These are phyloP conservation scores for Pilophorus perplexus DNA, from an alignment of 2,888 invertebrate genomes.

Conservation along the genomic window DNA sequence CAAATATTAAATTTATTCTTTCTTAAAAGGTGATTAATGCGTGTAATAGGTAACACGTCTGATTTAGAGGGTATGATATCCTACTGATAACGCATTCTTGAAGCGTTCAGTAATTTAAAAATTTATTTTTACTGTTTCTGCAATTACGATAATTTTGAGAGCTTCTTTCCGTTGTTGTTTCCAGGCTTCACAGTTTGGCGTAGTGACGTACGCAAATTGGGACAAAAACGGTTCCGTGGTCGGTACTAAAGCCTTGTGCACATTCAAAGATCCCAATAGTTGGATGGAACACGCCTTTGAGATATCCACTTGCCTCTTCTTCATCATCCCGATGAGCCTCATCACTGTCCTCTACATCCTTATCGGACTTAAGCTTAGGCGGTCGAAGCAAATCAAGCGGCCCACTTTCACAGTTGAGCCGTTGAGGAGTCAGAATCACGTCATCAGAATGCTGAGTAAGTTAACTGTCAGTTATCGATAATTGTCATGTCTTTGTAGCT, in stretches of 20 bases:
- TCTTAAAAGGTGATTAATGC: too few relatives aligned
- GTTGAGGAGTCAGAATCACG: slow-evolving; percentile 53
- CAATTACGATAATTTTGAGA: too few relatives aligned
- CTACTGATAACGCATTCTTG: too few relatives aligned
- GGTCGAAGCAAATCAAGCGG: slow-evolving; percentile 52
- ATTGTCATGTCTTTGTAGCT: not conserved
- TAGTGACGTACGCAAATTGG: slow-evolving; percentile 56
- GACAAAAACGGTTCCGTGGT: slow-evolving; percentile 53
- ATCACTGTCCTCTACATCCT: slow-evolving; percentile 60
- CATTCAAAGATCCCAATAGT: slow-evolving; percentile 58
- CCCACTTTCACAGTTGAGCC: slow-evolving; percentile 43
- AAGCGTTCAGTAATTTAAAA: too few relatives aligned
- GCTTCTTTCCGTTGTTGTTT: too few relatives aligned
- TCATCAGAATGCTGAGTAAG: slow-evolving; percentile 80
- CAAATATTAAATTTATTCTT: too few relatives aligned
- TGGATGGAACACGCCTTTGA: slow-evolving; percentile 58
- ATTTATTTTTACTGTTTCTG: too few relatives aligned
- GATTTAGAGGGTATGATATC: too few relatives aligned
- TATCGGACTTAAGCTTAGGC: slow-evolving; percentile 56
- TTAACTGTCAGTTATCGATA: too few relatives aligned
- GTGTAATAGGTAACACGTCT: too few relatives aligned
- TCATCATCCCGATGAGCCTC: slow-evolving; percentile 61
- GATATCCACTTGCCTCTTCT: slow-evolving; percentile 62
- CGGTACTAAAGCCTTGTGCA: slow-evolving; percentile 56
- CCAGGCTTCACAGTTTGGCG: slow-evolving; percentile 55